Evolutionary conservation across 1,140 invertebrate genomes (phyloP).

Genomic region (Panonychus citri): DNA sequence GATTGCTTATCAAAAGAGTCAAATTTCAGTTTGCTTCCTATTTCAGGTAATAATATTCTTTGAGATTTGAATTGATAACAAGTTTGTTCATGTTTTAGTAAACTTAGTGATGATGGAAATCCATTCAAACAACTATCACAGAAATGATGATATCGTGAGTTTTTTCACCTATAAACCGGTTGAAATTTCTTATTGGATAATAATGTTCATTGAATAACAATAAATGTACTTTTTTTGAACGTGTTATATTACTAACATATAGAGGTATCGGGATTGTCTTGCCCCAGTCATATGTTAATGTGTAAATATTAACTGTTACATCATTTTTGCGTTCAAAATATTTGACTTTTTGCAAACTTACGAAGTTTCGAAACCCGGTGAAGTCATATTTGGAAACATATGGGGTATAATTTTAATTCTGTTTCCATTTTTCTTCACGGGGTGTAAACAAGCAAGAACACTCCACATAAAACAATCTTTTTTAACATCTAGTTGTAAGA

Average conservation of each 20-base stretch:
- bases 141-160: not conserved
- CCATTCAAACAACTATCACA: not conserved
- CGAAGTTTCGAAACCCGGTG: not conserved
- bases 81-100: not conserved
- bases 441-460: not conserved
- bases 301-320: not conserved
- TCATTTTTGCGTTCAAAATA: not conserved
- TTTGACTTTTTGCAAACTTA: not conserved
- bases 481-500: not conserved
- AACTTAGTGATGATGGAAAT: not conserved
- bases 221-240: too few species aligned
- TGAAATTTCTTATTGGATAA: too few species aligned
- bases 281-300: not conserved
- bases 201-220: too few species aligned
- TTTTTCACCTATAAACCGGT: not conserved
- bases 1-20: too few species aligned
- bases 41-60: too few species aligned
- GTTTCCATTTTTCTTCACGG: not conserved
- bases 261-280: not conserved
- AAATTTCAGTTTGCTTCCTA: too few species aligned
- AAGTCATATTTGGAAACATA: not conserved
- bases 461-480: not conserved
- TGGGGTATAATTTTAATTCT: not conserved
- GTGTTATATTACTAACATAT: not conserved
- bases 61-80: too few species aligned